Percentiles rank a stretch among this genome's conserved stretches.
phyloP scores from a whole-genome alignment of 2,888 invertebrate genomes.

The Catocala nupta region DNA sequence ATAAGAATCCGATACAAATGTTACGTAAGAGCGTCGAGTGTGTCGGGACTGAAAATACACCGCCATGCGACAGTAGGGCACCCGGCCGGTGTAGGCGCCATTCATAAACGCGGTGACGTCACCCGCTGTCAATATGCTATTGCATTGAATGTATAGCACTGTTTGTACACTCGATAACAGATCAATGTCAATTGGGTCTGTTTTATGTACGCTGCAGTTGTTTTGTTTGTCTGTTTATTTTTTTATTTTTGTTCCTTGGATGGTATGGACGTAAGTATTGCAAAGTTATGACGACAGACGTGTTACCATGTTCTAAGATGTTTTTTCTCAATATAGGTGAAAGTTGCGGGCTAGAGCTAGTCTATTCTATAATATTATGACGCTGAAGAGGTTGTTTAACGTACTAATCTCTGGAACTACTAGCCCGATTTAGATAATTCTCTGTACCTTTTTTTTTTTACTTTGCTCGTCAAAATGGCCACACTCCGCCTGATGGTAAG shows the following conservation, averaged over 20 bases:
- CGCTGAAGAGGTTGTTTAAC: too few relatives aligned
- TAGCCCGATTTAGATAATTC: too few relatives aligned
- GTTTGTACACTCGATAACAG: slow-evolving; percentile 10
- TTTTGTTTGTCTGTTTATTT: neutral
- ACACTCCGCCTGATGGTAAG: too few relatives aligned
- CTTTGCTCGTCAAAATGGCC: too few relatives aligned
- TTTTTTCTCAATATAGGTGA: too few relatives aligned
- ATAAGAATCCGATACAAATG: slow-evolving; percentile 1
- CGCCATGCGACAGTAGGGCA: slow-evolving; percentile 14
- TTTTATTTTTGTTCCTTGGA: neutral
- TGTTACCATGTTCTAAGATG: too few relatives aligned
- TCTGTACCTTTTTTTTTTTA: too few relatives aligned
- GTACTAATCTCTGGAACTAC: neutral
- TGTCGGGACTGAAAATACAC: slow-evolving; percentile 15
- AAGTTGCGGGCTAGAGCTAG: too few relatives aligned
- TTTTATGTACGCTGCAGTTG: slow-evolving; percentile 1
- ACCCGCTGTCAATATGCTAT: slow-evolving; percentile 21
- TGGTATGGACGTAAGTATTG: too few relatives aligned
- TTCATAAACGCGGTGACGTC: slow-evolving; percentile 21
- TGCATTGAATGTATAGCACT: slow-evolving; percentile 5
- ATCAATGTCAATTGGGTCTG: slow-evolving; percentile 13
- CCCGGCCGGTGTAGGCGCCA: slow-evolving; percentile 15
- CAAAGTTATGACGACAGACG: too few relatives aligned
- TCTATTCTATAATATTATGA: neutral
- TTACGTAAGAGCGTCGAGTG: neutral